Percentiles rank a stretch among this genome's conserved stretches.
phyloP scores from a whole-genome alignment of 2,888 invertebrate species.

The Anodontia alba region DNA sequence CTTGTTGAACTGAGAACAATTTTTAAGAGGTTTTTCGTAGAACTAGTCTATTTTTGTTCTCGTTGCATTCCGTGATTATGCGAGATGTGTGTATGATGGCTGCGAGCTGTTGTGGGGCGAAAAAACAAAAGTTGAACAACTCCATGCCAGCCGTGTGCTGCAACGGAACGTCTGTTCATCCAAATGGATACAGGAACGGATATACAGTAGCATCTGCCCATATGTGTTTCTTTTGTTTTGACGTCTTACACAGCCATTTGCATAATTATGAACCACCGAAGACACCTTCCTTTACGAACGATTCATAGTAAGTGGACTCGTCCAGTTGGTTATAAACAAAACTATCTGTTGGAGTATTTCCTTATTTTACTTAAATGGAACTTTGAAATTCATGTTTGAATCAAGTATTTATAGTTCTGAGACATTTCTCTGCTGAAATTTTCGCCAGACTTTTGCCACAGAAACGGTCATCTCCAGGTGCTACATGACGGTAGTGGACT shows the following conservation, averaged over 20 bases:
- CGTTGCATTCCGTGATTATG: not conserved
- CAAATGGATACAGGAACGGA: conserved; percentile 80
- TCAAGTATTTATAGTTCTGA: not conserved
- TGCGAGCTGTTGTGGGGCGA: conserved; percentile 95
- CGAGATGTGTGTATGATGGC: conserved; percentile 88
- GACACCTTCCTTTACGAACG: conserved; percentile 94
- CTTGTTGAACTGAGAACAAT: too few relatives aligned
- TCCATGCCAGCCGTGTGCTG: conserved; percentile 83
- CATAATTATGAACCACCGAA: conserved; percentile 96
- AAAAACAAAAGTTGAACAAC: conserved; percentile 95
- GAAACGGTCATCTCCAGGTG: too few relatives aligned
- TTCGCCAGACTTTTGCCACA: too few relatives aligned
- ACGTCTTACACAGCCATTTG: conserved; percentile 97
- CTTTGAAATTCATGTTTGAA: conserved; percentile 15
- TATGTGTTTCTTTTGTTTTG: conserved; percentile 99
- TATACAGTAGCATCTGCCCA: conserved; percentile 86
- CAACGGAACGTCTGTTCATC: conserved; percentile 84
- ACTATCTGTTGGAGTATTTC: not conserved
- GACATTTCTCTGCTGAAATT: too few relatives aligned
- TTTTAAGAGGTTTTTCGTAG: too few relatives aligned
- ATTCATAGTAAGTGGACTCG: conserved; percentile 93
- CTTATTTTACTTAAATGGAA: conserved; percentile 17
- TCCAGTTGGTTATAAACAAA: conserved; percentile 25
- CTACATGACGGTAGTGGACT: too few relatives aligned
- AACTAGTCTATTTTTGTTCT: not conserved